Conservation (phyloP, 2,888 invertebrate species). For the Sphaerophoria rueppellii region DNA sequence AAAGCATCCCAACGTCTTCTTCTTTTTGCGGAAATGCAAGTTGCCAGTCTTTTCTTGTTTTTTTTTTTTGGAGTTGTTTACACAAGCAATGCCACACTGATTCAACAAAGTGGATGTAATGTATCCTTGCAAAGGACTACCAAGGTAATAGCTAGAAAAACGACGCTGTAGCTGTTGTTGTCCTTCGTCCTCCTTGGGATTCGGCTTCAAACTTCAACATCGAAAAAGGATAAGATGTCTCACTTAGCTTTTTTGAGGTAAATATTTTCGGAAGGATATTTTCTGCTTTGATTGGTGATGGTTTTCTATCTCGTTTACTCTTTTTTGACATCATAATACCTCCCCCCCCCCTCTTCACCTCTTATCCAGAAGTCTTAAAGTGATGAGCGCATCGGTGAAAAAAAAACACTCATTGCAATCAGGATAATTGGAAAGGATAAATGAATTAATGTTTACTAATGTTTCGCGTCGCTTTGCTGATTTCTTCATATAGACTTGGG, state of each 20-base stretch:
- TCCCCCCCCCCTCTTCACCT: conserved; percentile 5
- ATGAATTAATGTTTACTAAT: conserved; percentile 74
- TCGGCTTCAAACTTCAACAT: not conserved
- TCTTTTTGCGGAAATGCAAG: conserved; percentile 50
- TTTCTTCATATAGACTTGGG: not conserved
- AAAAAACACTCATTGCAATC: conserved; percentile 68
- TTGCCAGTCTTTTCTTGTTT: conserved; percentile 28
- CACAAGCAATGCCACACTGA: conserved; percentile 57
- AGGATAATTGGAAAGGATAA: conserved; percentile 74
- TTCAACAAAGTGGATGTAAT: conserved; percentile 73
- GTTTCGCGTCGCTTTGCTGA: conserved; percentile 47
- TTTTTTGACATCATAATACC: not conserved
- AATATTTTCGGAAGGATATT: conserved; percentile 73
- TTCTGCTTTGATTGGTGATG: conserved; percentile 55
- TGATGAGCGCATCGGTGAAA: conserved; percentile 62
- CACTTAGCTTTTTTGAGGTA: conserved; percentile 69
- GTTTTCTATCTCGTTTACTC: not conserved
- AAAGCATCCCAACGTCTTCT: conserved; percentile 46
- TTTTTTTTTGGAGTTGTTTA: conserved; percentile 10
- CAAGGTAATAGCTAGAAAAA: conserved; percentile 62
- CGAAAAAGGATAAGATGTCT: conserved; percentile 52
- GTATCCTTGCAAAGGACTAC: conserved; percentile 67
- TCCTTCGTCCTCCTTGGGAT: conserved; percentile 20
- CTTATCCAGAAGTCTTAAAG: conserved; percentile 25
- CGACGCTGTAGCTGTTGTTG: conserved; percentile 46